These are phyloP conservation scores for Pogonocherus hispidulus DNA, from an alignment of 2,888 invertebrate genomes.

Conservation along the genomic window DNA sequence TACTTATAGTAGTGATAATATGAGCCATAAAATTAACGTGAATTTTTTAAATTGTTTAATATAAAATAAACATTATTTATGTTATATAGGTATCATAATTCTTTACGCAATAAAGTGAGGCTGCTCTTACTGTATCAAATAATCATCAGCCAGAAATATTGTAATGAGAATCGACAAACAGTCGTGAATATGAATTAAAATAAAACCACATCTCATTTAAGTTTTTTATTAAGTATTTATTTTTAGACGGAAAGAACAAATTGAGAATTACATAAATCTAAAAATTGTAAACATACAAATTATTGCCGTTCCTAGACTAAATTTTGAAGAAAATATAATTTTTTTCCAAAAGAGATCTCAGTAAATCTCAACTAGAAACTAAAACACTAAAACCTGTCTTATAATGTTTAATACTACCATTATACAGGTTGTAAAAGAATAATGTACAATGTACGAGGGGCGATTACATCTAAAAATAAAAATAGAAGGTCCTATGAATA, in stretches of 20 bases:
- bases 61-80: neutral
- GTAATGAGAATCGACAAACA: neutral
- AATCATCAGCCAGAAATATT: neutral
- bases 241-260: neutral
- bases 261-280: neutral
- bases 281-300: too few species aligned
- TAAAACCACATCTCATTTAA: slow-evolving; percentile 1
- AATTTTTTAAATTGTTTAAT: neutral
- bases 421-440: too few species aligned
- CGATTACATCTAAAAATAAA: too few species aligned
- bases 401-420: too few species aligned
- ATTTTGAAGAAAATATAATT: too few species aligned
- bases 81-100: neutral
- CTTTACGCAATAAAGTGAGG: neutral
- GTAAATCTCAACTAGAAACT: too few species aligned
- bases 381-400: too few species aligned
- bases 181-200: neutral
- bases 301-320: too few species aligned
- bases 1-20: too few species aligned
- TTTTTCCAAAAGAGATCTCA: too few species aligned
- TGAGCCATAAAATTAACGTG: slow-evolving; percentile 11
- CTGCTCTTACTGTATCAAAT: neutral
- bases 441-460: too few species aligned
- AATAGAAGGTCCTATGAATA: too few species aligned
- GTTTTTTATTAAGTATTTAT: neutral